Evolutionary conservation across 1,140 invertebrate species (phyloP).

Genomic region (Dreissena rostriformis): DNA sequence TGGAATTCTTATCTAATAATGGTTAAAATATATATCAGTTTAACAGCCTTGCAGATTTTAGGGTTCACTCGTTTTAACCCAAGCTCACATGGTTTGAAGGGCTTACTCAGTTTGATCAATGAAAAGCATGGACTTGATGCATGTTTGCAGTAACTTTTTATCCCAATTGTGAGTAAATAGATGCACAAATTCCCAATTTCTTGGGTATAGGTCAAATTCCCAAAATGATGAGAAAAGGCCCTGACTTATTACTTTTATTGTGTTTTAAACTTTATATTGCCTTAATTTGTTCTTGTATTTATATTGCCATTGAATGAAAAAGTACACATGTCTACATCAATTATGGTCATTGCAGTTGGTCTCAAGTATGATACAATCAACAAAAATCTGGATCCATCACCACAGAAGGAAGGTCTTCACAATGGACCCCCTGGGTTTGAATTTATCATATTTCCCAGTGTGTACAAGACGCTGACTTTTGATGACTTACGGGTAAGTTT

Average conservation of each 20-base stretch:
- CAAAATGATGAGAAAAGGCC: background rate
- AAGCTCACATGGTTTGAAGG: too few species aligned
- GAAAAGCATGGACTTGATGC: too few species aligned
- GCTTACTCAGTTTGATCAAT: too few species aligned
- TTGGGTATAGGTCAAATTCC: too few species aligned
- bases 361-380: slow-evolving; percentile 75
- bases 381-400: slow-evolving; percentile 63
- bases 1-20: too few species aligned
- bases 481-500: slow-evolving; percentile 64
- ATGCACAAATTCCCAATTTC: too few species aligned
- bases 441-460: slow-evolving; percentile 78
- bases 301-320: background rate
- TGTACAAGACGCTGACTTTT: slow-evolving; percentile 75
- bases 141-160: too few species aligned
- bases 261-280: background rate
- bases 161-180: too few species aligned
- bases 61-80: too few species aligned
- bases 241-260: background rate
- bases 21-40: too few species aligned
- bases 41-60: too few species aligned
- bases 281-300: background rate
- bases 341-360: slow-evolving; percentile 70
- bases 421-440: slow-evolving; percentile 75
- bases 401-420: slow-evolving; percentile 74
- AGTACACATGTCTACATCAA: background rate